Base-by-base conservation (phyloP, 1,140 invertebrate species). In the Bombus polaris region DNA sequence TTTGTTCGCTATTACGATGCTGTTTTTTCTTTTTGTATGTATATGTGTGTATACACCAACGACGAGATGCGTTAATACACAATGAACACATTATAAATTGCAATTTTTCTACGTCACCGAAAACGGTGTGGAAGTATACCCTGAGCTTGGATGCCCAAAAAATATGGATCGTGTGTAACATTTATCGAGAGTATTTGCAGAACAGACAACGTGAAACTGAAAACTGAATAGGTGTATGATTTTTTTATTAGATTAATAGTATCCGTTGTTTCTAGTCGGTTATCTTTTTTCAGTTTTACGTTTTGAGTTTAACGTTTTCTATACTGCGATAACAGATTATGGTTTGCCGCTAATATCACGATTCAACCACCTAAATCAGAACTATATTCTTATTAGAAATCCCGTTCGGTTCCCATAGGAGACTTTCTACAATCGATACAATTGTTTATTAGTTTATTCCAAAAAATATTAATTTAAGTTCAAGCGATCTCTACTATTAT, bases 141-240 rank as follows among this genome's bases (percentile, higher is more conserved):
- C 76, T 85, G 83, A 85, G 83, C 76, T 85, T 53, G 35, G 83
- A 85, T 65, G 77, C 83, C 83, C 77, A 78, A 84, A 66, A 78
- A 85, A 47, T n/a, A 53, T 79, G 39, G 35, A 80, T 80, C 53
- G 68, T 39, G n/a, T 80, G 32, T 59, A 35, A 10, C 39, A 15
- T 72, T 81, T 59, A 68, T 53, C 4, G 5, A 44, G 18, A 72
- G 10, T 70, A 72, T 79, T 72, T 59, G 76, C 83, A 62, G 39
- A 71, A 71, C 66, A 59, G 75, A 59, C 39, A 78, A 84, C 65
- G 82, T 44, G 66, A 78, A 84, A 84, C 47, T 79, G 18, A 78
- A 79, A 79, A 57, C 8, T 25, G 22, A 62, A 42, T 37, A 22
- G 1, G 15, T 65, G 32, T 25, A 57, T 42, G 62, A 53, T 57